These are phyloP conservation scores for Lasioglossum malachurum DNA, from an alignment of 2,888 invertebrate species.

Conservation along the genomic window DNA sequence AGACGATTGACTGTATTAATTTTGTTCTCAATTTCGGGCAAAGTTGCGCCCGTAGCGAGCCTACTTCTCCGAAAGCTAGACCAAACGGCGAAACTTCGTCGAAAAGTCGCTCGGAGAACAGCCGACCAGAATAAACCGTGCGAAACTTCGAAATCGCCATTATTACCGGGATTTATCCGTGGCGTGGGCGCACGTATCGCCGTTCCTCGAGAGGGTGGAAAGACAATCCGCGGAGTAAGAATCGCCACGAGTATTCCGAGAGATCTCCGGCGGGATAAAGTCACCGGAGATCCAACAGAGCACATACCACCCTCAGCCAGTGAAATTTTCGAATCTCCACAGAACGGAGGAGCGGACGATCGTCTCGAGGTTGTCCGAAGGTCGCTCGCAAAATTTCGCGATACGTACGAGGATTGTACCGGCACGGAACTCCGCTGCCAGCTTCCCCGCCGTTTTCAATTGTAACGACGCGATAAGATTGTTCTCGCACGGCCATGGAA, in stretches of 20 bases:
- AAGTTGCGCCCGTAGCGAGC: not conserved
- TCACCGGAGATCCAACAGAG: slow-evolving; percentile 16
- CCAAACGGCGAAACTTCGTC: not conserved
- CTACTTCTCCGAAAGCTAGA: not conserved
- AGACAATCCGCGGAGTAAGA: slow-evolving; percentile 55
- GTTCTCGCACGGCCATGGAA: slow-evolving; percentile 17
- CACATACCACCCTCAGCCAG: not conserved
- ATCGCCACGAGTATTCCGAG: slow-evolving; percentile 44
- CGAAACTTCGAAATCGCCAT: slow-evolving; percentile 21
- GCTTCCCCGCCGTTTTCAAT: slow-evolving; percentile 32
- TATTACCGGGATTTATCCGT: slow-evolving; percentile 38
- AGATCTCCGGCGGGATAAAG: slow-evolving; percentile 46
- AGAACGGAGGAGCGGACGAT: not conserved
- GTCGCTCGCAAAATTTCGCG: slow-evolving; percentile 17
- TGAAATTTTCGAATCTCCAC: slow-evolving; percentile 31
- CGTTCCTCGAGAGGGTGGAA: slow-evolving; percentile 37
- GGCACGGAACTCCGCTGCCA: not conserved
- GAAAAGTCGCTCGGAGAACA: not conserved
- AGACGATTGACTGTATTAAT: not conserved
- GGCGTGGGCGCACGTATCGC: slow-evolving; percentile 41
- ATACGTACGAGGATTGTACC: slow-evolving; percentile 41
- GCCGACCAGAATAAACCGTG: slow-evolving; percentile 2
- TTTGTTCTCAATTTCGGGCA: not conserved
- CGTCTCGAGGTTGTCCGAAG: slow-evolving; percentile 19
- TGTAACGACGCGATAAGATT: slow-evolving; percentile 35